Conservation (phyloP, 2,113 vertebrate genomes). For the Aegithalos caudatus region DNA sequence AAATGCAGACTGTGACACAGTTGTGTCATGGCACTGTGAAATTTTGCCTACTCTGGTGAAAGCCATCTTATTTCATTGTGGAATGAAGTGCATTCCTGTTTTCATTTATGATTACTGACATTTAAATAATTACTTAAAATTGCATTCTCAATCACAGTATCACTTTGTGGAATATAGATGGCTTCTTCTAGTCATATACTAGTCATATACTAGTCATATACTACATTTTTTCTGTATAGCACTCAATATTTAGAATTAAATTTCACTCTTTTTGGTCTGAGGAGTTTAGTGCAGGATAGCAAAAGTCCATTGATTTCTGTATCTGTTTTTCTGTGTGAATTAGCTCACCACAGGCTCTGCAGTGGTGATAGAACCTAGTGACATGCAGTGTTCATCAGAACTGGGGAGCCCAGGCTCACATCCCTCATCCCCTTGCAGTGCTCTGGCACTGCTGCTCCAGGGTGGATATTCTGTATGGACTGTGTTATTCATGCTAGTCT, state of each 20-base stretch:
- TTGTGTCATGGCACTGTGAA: conserved; percentile 18
- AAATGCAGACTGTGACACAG: background rate
- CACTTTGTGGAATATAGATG: background rate
- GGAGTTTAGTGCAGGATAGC: background rate
- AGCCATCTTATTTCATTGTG: background rate
- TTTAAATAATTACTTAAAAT: background rate
- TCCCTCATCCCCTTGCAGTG: background rate
- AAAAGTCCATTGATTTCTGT: background rate
- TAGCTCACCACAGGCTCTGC: background rate
- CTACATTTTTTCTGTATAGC: background rate
- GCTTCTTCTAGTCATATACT: background rate
- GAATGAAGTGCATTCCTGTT: conserved; percentile 4
- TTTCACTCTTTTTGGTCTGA: background rate
- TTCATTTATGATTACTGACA: conserved; percentile 3
- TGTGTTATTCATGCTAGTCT: background rate
- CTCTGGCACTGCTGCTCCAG: background rate
- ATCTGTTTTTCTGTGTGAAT: background rate
- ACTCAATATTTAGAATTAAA: background rate
- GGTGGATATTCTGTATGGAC: background rate
- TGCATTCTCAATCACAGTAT: background rate
- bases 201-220: background rate
- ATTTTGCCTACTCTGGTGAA: conserved; percentile 1
- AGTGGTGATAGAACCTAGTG: background rate
- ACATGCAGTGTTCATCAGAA: background rate
- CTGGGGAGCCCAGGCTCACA: background rate